These are phyloP conservation scores for Brachylomia viminalis DNA, from an alignment of 2,888 invertebrate species.

Conservation along the genomic window DNA sequence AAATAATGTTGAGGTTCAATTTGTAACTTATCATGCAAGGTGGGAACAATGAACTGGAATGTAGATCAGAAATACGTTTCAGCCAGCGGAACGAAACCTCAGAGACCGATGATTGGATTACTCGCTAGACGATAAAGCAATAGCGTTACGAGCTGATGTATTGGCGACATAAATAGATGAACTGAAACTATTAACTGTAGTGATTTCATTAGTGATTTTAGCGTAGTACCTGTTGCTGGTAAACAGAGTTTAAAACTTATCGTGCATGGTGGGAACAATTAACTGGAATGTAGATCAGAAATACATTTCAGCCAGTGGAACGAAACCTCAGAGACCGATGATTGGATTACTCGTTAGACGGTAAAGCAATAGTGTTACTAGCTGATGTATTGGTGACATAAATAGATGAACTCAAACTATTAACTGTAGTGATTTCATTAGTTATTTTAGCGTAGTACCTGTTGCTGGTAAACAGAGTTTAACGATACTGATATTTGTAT, in stretches of 20 bases:
- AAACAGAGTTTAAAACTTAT: slow-evolving; percentile 19
- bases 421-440: slow-evolving; percentile 37
- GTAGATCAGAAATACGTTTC: slow-evolving; percentile 39
- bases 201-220: slow-evolving; percentile 36
- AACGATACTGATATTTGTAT: neutral
- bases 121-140: slow-evolving; percentile 46
- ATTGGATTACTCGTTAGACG: slow-evolving; percentile 52
- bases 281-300: slow-evolving; percentile 37
- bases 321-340: slow-evolving; percentile 45
- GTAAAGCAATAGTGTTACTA: slow-evolving; percentile 47
- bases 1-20: slow-evolving; percentile 53
- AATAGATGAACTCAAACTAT: slow-evolving; percentile 41
- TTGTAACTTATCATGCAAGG: slow-evolving; percentile 39
- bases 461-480: slow-evolving; percentile 26
- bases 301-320: slow-evolving; percentile 39
- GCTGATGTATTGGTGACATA: slow-evolving; percentile 34
- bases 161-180: slow-evolving; percentile 36
- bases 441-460: slow-evolving; percentile 27
- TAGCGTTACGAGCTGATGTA: slow-evolving; percentile 39
- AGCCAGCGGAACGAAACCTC: slow-evolving; percentile 42
- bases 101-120: slow-evolving; percentile 53
- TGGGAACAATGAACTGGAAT: slow-evolving; percentile 42
- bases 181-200: slow-evolving; percentile 31
- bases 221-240: slow-evolving; percentile 37
- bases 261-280: slow-evolving; percentile 40